Conservation (phyloP, 2,113 vertebrate species). For the Upupa epops region DNA sequence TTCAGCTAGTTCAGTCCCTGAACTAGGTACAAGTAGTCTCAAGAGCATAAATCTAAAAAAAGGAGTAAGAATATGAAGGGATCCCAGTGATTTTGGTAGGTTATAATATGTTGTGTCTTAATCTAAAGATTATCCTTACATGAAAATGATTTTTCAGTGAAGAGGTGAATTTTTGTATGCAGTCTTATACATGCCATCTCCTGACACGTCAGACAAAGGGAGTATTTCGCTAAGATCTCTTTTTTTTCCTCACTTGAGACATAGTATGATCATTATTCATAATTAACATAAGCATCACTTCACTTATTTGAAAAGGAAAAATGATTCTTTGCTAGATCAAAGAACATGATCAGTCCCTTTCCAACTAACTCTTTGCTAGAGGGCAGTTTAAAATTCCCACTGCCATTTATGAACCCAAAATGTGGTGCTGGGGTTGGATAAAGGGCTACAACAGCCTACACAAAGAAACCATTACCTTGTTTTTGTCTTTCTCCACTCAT, state of each 20-base stretch:
- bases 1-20: background rate
- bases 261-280: background rate
- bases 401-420: background rate
- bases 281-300: background rate
- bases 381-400: background rate
- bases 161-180: background rate
- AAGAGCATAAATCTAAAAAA: background rate
- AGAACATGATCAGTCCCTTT: background rate
- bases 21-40: background rate
- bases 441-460: background rate
- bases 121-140: background rate
- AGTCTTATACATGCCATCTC: background rate
- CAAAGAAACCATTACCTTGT: background rate
- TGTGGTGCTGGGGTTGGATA: background rate
- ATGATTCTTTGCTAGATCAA: background rate
- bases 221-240: background rate
- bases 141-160: background rate
- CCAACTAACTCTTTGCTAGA: background rate
- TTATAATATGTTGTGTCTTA: background rate
- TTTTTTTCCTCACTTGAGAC: background rate
- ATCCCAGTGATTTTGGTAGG: background rate
- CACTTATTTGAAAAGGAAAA: background rate
- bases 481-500: background rate
- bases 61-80: background rate
- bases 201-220: background rate